These are phyloP conservation scores for Microcebus lehilahytsara DNA, from an alignment of 2,113 vertebrate genomes.

Conservation along the genomic window DNA sequence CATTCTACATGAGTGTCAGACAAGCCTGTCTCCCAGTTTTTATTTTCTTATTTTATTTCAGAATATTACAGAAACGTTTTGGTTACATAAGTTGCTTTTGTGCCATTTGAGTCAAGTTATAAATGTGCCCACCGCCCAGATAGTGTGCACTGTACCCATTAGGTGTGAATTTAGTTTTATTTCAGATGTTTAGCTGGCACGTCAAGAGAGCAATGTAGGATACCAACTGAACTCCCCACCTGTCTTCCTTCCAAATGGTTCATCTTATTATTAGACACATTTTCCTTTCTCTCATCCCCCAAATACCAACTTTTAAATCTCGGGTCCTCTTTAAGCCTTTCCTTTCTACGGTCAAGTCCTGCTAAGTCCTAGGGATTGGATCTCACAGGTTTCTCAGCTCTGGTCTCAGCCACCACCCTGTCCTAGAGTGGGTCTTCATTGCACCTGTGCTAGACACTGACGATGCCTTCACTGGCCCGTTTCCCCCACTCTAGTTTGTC, in stretches of 20 bases:
- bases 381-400: not conserved
- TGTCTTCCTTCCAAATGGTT: not conserved
- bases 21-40: accelerated
- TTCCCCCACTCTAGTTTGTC: accelerated
- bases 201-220: not conserved
- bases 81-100: too few species aligned
- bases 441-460: not conserved
- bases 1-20: not conserved
- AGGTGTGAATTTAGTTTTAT: not conserved
- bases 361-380: not conserved
- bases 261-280: not conserved
- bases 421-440: not conserved
- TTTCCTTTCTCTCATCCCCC: too few species aligned
- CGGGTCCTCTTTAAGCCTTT: not conserved
- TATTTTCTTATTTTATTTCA: too few species aligned
- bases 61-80: too few species aligned
- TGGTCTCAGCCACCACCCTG: too few species aligned
- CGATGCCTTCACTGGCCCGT: not conserved
- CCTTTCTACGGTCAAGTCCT: not conserved
- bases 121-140: too few species aligned
- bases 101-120: too few species aligned
- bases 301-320: not conserved
- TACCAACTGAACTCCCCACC: not conserved
- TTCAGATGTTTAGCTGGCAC: not conserved
- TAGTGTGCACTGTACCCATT: too few species aligned